Base-by-base conservation (phyloP, 2,797 vertebrate genomes). In the Sebastes glaucus region DNA sequence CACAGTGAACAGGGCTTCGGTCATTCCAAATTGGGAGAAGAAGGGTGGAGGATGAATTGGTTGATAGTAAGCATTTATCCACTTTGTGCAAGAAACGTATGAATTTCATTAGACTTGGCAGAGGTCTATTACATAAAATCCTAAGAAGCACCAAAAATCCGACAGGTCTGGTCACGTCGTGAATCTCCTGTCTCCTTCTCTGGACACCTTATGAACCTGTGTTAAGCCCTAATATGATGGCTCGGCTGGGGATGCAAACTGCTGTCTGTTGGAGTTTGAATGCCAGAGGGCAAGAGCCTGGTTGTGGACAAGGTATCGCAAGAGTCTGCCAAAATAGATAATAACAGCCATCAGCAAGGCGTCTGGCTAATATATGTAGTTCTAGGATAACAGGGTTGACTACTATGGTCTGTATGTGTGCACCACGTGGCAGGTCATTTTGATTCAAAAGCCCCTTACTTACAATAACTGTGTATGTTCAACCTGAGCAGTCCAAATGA, bases 271-370 rank as follows among this genome's bases (percentile, higher is more conserved):
- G 69, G 82, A 81, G 61, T 84, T 63, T 80, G 67, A 67, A 76
- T 71, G 86, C 75, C 57, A 74, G 64, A 77, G 81, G 75, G 77
- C 62, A 71, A 65, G 20, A 63, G 76, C 57, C 74, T 68, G 33
- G 66, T 66, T 61, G 56, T 83, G 81, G 80, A 81, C 77, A 77
- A 73, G 67, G 71, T 75, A 71, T 68, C 68, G 22, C 73, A 64
- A 75, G 65, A 81, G 65, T 83, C 70, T 89, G 81, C 87, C 84
- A 78, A 80, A 78, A 77, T 10, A 67, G 83, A 88, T 82, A 84
- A 75, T 88, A 85, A 77, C 64, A 78, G 71, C 68, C 62, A 82
- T 82, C 73, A 89, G 75, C 70, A 60, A 68, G 69, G 42, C 38
- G 33, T 60, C 42, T 30, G 55, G 71, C 69, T 75, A 57, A 82